phyloP scores from a whole-genome alignment of 2,113 vertebrate genomes.

The Ptilonorhynchus violaceus region DNA sequence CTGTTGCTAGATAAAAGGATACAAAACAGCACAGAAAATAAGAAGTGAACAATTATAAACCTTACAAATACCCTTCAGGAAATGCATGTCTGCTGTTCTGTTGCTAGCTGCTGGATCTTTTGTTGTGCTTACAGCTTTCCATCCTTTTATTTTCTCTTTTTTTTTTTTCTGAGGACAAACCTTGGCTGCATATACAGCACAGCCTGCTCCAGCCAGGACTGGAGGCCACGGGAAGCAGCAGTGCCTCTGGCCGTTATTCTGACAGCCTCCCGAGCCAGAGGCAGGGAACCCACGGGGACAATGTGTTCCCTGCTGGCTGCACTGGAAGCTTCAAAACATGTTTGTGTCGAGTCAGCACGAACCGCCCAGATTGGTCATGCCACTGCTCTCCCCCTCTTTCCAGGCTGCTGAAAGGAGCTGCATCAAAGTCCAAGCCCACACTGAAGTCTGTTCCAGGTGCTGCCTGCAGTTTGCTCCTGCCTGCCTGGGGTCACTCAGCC shows the following conservation, averaged over 20 bases:
- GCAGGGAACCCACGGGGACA: constrained; percentile 29
- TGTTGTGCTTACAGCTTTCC: not conserved
- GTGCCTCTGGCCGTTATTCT: not conserved
- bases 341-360: constrained; percentile 31
- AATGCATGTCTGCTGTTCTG: not conserved
- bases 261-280: not conserved
- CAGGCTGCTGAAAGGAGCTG: not conserved
- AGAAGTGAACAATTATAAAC: not conserved
- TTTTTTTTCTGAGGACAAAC: not conserved
- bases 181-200: not conserved
- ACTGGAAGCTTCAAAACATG: constrained; percentile 57
- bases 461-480: not conserved
- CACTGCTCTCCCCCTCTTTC: not conserved
- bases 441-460: not conserved
- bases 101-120: not conserved
- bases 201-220: fast-evolving
- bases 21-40: not conserved
- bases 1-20: not conserved
- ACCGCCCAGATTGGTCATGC: not conserved
- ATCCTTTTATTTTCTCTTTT: not conserved
- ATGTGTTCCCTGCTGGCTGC: constrained; percentile 11
- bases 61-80: not conserved
- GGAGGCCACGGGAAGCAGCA: not conserved
- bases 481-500: not conserved
- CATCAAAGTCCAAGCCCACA: not conserved